A percentile compares a stretch with the other conserved stretches of the same genome.
Evolutionary conservation across 2,797 vertebrate genomes (phyloP).

Genomic region (Danio tinwini): DNA sequence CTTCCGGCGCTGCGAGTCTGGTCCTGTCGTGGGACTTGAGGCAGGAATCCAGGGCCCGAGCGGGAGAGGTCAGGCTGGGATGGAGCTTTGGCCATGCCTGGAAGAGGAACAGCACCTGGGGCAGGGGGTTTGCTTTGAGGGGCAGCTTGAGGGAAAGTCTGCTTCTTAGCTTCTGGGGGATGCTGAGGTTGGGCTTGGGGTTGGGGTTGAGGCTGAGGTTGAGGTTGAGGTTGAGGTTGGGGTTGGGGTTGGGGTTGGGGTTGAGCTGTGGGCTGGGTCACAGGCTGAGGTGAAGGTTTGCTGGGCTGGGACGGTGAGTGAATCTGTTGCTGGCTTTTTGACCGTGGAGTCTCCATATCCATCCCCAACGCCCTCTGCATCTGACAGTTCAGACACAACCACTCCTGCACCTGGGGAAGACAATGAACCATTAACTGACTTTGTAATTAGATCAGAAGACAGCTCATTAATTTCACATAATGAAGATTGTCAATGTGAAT

Average conservation of each 20-base stretch:
- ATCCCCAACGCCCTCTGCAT: conserved; percentile 98
- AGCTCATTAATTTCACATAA: conserved; percentile 2
- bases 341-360: conserved; percentile 97
- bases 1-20: conserved; percentile 87
- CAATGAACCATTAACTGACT: conserved; percentile 36
- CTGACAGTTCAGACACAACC: conserved; percentile 99
- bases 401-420: conserved; percentile 89
- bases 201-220: conserved; percentile 54
- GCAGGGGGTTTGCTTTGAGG: conserved; percentile 74
- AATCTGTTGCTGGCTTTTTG: conserved; percentile 98
- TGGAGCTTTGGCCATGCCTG: conserved; percentile 84
- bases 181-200: conserved; percentile 53
- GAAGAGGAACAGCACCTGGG: conserved; percentile 75
- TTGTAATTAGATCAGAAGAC: conserved; percentile 12
- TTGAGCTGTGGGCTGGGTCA: conserved; percentile 63
- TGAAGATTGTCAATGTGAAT: conserved; percentile 4
- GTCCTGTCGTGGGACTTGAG: conserved; percentile 75
- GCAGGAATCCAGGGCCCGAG: conserved; percentile 81
- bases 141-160: conserved; percentile 60
- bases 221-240: conserved; percentile 37
- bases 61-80: conserved; percentile 85
- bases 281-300: conserved; percentile 78
- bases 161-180: conserved; percentile 65
- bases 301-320: conserved; percentile 90
- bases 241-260: conserved; percentile 50